Evolutionary conservation across 2,113 vertebrate species (phyloP), one percentile per base, ranked within the genome.

Genomic region (Poeciliopsis turrubarensis): DNA sequence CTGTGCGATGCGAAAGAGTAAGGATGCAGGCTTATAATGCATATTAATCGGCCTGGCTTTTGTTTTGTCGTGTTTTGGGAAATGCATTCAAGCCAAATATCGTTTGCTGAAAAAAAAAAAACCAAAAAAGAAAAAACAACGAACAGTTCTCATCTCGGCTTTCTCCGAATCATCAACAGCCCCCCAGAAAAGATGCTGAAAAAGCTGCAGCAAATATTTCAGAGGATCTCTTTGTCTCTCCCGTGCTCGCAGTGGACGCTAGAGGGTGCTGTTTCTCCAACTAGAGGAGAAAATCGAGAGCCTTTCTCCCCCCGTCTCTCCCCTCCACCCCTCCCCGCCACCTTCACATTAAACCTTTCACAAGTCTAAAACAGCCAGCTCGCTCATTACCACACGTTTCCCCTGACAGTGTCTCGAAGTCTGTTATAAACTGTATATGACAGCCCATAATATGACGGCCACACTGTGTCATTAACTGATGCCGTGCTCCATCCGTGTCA

Each of bases 231-330:
- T 79, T 87, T 89, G 83, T 88, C 70, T 72, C 34, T 30, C 13
- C 66, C 77, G 73, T 86, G 84, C 78, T 27, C 54, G 13, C 11
- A 54, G 11, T 9, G 15, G n/a, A 77, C 90, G 81, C 60, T 15
- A 81, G 89, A 72, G 81, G 90, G 80, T 37, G 84, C 87, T 39
- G 78, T 88, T 88, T 76, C 34, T 12, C 4, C 10, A 29, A n/a
- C 65, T 31, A 10, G 44, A 47, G 25, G n/a, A 8, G 14, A 61
- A 44, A 63, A 41, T 68, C 5, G 15, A 82, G 3, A 39, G 60
- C 29, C 47, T 54, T 13, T 51, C 61, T 61, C 61, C 32, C 39
- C 41, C 3, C 41, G 0, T n/a, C n/a, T n/a, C 13, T 1, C 26
- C 57, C 54, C 66, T 25, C 31, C 25, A 5, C 31, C 31, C 39